Evolutionary conservation across 2,888 invertebrate genomes (phyloP), one percentile per base, ranked within the genome.

Genomic region (Phengaris alcon): DNA sequence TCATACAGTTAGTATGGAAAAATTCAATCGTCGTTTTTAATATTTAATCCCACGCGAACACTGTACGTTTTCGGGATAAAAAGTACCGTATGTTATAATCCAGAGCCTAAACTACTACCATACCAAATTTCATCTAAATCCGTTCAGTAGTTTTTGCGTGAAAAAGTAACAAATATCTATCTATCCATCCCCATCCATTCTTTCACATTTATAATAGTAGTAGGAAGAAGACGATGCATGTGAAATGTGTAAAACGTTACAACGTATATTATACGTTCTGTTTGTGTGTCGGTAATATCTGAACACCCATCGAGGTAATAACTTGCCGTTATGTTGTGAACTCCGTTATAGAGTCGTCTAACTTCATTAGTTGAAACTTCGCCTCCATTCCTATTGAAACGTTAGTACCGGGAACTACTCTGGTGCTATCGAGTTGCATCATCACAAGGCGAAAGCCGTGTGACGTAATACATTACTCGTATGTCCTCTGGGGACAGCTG

Each of bases 291-390:
- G 64, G 6, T 35, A 13, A 35, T 54, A 72, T 22, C 22, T 6
- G 69, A 10, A 69, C 48, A 70, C 51, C 15, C 22, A 48, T 64
- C 12, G 13, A 64, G 64, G 35, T 64, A 64, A 35, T 72, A 72
- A 35, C 54, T 72, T 51, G 48, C 54, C 72, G 72, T 72, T 72
- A 72, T 54, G 44, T 72, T 72, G 52, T 54, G 72, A 72, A 72
- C 54, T 54, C 35, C 22, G 72, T 54, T 35, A 54, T 35, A 54
- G 13, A 72, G 72, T 72, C 35, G 8, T 54, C 52, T 72, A 72
- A 72, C 72, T 72, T 72, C 72, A 72, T 72, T 52, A 72, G 54
- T 15, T 13, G 22, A 7, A 52, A 72, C 72, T 72, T 72, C 22
- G 52, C 10, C 51, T 48, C n/a, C 54, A 72, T 52, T 52, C 35